Evolutionary conservation across 2,888 invertebrate species (phyloP), one percentile per base, ranked within the genome.

Genomic region (Xanthia icteritia): DNA sequence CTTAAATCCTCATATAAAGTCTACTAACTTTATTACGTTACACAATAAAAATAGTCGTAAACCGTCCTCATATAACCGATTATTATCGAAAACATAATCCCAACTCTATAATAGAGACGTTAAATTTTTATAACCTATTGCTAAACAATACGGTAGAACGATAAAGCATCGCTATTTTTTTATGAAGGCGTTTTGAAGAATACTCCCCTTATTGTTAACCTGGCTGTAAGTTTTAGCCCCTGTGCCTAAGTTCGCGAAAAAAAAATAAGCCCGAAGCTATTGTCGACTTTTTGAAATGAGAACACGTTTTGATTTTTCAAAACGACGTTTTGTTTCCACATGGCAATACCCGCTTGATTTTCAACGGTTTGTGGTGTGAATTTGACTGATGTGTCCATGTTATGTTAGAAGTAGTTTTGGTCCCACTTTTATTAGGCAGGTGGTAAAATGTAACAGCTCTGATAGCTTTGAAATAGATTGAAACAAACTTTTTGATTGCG

Each of bases 221-320:
- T 91, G 89, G 91, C 90, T 90, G 88, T 86, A 89, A 89, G 89
- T 89, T 89, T 89, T 90, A 90, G 91, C 93, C 92, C 92, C 91
- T 91, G 89, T 85, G 90, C 87, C 91, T 91, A 91, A 91, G 89
- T 92, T 92, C 86, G 94, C 94, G 87, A 93, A 95, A 95, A 94
- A 92, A 79, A 82, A 56, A 71, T 60, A 90, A 92, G 87, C 89
- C 89, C 83, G 83, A 85, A 83, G 82, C 90, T 88, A 94, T 94
- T 95, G 94, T 94, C 85, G 79, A 89, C 77, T 92, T 88, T 86
- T 93, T 90, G 72, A 92, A 93, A 90, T 85, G 85, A 86, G 92
- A 94, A 94, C 93, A 90, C 85, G 92, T 93, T 92, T 89, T 88
- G 84, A 91, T 90, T 93, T 93, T 93, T 91, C 85, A 88, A 91